Percentiles rank a stretch among this genome's conserved stretches.
Evolutionary conservation across 2,797 vertebrate species (phyloP).

Genomic region (Acanthis flammea): DNA sequence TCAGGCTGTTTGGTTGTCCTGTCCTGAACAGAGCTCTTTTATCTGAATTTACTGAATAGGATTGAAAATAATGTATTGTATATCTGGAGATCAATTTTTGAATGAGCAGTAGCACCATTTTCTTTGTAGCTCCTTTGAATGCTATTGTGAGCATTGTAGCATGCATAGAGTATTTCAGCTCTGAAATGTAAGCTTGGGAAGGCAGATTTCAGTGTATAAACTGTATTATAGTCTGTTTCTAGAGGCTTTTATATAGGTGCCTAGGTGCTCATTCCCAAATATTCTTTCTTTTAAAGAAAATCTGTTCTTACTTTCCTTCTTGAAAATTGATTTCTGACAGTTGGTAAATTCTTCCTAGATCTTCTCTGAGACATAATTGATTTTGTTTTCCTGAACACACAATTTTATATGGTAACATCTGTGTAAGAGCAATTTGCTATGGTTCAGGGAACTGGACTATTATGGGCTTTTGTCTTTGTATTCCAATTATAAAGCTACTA

Average conservation of each 20-base stretch:
- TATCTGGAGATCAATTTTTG: not conserved
- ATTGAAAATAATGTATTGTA: not conserved
- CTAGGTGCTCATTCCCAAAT: not conserved
- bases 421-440: conserved; percentile 54
- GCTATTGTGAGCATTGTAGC: not conserved
- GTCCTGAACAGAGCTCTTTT: not conserved
- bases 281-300: not conserved
- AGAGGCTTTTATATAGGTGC: not conserved
- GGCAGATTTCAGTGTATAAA: not conserved
- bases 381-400: conserved; percentile 54
- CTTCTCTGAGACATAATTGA: conserved; percentile 40
- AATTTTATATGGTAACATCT: conserved; percentile 49
- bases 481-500: conserved; percentile 61
- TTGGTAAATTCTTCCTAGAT: conserved; percentile 1
- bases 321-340: conserved; percentile 17
- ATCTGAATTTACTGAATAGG: not conserved
- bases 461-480: conserved; percentile 63
- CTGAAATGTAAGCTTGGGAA: not conserved
- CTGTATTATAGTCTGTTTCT: not conserved
- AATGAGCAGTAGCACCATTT: not conserved
- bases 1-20: not conserved
- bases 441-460: conserved; percentile 50
- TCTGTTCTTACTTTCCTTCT: conserved; percentile 5
- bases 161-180: not conserved
- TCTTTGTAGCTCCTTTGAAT: not conserved